phyloP scores from a whole-genome alignment of 2,888 invertebrate species.

The Limnephilus marmoratus region DNA sequence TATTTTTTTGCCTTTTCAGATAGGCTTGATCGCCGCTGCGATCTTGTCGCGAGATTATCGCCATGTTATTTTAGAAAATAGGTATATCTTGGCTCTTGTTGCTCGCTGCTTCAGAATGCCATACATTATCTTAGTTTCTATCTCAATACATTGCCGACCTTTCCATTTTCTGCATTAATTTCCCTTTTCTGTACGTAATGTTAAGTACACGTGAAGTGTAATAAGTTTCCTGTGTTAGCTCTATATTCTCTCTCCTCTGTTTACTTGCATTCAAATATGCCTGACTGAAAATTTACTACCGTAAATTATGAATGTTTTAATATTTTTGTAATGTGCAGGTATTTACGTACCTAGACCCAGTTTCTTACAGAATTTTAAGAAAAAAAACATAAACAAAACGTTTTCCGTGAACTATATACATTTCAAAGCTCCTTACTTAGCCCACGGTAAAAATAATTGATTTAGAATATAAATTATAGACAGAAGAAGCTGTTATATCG shows the following conservation, averaged over 20 bases:
- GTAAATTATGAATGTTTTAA: not conserved
- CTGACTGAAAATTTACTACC: not conserved
- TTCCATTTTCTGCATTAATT: constrained; percentile 9
- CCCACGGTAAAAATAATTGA: too few relatives aligned
- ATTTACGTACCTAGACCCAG: not conserved
- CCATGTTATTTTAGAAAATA: not conserved
- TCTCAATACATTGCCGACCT: constrained; percentile 13
- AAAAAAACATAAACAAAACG: too few relatives aligned
- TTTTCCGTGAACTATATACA: too few relatives aligned
- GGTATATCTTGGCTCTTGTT: not conserved
- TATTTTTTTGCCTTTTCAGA: constrained; percentile 10
- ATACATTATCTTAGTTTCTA: constrained; percentile 1
- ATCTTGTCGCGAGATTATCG: constrained; percentile 10
- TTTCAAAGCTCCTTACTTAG: too few relatives aligned
- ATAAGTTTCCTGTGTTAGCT: not conserved
- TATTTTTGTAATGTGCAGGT: too few relatives aligned
- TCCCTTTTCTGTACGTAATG: constrained; percentile 3
- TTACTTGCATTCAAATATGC: not conserved
- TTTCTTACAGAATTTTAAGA: not conserved
- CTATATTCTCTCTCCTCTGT: not conserved
- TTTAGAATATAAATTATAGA: not conserved
- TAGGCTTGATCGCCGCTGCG: not conserved
- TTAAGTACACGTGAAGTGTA: not conserved
- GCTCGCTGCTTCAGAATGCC: not conserved
- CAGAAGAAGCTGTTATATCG: not conserved